A percentile compares a stretch with the other conserved stretches of the same genome.
Conservation (phyloP, 37 sponge, comb jelly and placozoan genomes). For the Haliclona indistincta region DNA sequence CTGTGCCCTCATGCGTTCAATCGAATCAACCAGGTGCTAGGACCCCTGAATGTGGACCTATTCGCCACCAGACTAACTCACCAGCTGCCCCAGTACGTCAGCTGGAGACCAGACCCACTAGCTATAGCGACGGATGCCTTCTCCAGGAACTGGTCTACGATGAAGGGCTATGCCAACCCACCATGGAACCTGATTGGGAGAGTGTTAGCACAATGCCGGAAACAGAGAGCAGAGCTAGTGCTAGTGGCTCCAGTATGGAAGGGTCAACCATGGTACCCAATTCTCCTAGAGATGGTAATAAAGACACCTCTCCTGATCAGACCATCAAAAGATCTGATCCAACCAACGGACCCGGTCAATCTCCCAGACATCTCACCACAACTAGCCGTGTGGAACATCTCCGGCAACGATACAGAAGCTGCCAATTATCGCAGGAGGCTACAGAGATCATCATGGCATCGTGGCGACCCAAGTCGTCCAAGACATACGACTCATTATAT, state of each 20-base stretch:
- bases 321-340: neutral
- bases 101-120: slow-evolving; percentile 48
- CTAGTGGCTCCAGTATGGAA: slow-evolving; percentile 49
- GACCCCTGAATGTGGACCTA: slow-evolving; percentile 36
- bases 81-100: slow-evolving; percentile 26
- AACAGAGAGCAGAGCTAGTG: slow-evolving; percentile 5
- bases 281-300: slow-evolving; percentile 22
- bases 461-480: slow-evolving; percentile 35
- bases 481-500: slow-evolving; percentile 26
- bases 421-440: slow-evolving; percentile 33
- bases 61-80: slow-evolving; percentile 15
- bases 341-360: slow-evolving; percentile 16
- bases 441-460: slow-evolving; percentile 33
- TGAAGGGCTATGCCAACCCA: slow-evolving; percentile 35
- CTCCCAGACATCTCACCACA: slow-evolving; percentile 12
- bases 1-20: slow-evolving; percentile 25
- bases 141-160: slow-evolving; percentile 19
- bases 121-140: slow-evolving; percentile 52
- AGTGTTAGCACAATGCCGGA: slow-evolving; percentile 18
- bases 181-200: slow-evolving; percentile 46
- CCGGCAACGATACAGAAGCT: slow-evolving; percentile 26
- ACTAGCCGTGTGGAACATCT: slow-evolving; percentile 58
- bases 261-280: slow-evolving; percentile 42
- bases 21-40: neutral
- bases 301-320: slow-evolving; percentile 10